Base-by-base conservation (phyloP, 1,140 invertebrate species). In the Camponotus floridanus region DNA sequence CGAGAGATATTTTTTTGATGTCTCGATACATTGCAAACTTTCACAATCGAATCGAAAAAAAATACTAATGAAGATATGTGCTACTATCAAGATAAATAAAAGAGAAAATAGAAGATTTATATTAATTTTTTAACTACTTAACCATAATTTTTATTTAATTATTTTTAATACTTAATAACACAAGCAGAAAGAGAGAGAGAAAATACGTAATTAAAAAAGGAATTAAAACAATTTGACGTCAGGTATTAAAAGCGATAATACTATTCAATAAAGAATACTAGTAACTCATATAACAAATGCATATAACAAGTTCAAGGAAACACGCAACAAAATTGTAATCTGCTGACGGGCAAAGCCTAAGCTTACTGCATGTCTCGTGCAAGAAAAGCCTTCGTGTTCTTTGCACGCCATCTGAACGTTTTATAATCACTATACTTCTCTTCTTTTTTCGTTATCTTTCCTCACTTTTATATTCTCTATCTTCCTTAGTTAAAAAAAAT, bases 311-410 rank as follows among this genome's bases (percentile, higher is more conserved):
- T 88, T 89, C 76, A 71, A 73, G 87, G 85, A 93, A 90, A 92
- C 93, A 94, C 89, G 93, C 93, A 94, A 94, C 88, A 91, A 91
- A 91, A 91, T 88, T 93, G 88, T 85, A 92, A 92, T 92, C 86
- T 88, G 85, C 79, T 61, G 84, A 85, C 87, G 84, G 83, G 85
- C 62, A 62, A 90, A 92, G 92, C 90, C 59, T 91, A 88, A 92
- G 92, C 88, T 90, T 89, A 88, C 81, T 76, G 80, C 80, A 65
- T 87, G 86, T 90, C 91, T 92, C 87, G 89, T 91, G 88, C 90
- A 92, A 90, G 76, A 71, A 65, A 81, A 62, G 64, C 89, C 86
- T 80, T 85, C 86, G 62, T 87, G 78, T 93, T 93, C 87, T 91
- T 91, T 91, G 91, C 93, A 94, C 93, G 93, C 93, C 88, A 94